Evolutionary conservation across 2,888 invertebrate species (phyloP), one percentile per base, ranked within the genome.

Genomic region (Latrodectus elegans): DNA sequence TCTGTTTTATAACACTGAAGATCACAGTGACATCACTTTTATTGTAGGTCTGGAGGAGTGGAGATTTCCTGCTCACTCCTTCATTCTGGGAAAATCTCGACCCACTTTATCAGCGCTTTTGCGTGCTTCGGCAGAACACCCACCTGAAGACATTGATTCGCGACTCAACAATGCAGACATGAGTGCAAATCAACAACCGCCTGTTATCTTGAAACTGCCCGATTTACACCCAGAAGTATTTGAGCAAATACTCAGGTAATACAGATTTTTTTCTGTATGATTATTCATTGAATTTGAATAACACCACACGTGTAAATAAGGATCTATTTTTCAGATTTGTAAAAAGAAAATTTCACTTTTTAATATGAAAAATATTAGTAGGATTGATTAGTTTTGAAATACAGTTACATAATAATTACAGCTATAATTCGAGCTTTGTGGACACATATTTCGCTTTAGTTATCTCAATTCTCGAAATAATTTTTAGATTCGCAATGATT

Each of bases 171-270:
- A 68, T 17, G 53, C 68, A 60, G 78, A 72, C 6, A 38, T 26
- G 11, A 49, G 14, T 51, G 12, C 72, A 1, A 67, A 60, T 10
- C 22, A 60, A 10, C 55, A 51, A 22, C 11, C 80, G 4, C 82
- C 87, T 0, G 11, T 87, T 6, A 71, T 84, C 22, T 17, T 88
- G 12, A 84, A 78, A n/a, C 78, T 88, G 10, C 84, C 90, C 12
- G 94, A 95, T 91, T 93, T 95, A 14, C 95, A 95, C 89, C 94
- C 94, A 64, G 93, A 95, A 76, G 95, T 95, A 49, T 95, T 95
- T 91, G 94, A 95, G 91, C 94, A 95, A 91, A 92, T 95, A 4
- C 93, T 95, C 75, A 93, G 93, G 94, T 94, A 90, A 91, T 90
- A 38, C 38, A n/a, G 17, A 11, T 11, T 75, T 75, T 75, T 26